These are phyloP conservation scores for Cyrtorhinus lividipennis DNA, from an alignment of 1,140 invertebrate genomes.

Conservation along the genomic window DNA sequence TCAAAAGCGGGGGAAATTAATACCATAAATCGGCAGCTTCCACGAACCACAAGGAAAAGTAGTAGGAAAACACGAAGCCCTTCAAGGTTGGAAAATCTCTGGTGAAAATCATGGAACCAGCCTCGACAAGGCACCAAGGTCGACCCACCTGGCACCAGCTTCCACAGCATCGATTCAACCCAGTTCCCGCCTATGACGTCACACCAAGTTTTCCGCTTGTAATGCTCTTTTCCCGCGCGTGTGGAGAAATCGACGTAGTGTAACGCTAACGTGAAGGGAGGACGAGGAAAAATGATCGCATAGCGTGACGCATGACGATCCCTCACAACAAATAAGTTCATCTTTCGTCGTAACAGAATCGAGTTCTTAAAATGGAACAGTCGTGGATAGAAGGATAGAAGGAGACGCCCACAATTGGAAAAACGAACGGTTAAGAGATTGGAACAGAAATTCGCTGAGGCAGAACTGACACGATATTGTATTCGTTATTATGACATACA, in stretches of 20 bases:
- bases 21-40: too few species aligned
- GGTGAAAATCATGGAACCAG: background rate
- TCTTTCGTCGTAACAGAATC: too few species aligned
- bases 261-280: too few species aligned
- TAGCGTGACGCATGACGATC: background rate
- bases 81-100: background rate
- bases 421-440: too few species aligned
- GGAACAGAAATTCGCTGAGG: too few species aligned
- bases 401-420: too few species aligned
- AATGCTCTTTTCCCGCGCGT: background rate
- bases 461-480: too few species aligned
- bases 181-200: background rate
- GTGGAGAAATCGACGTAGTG: background rate
- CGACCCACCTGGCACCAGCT: background rate
- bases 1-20: too few species aligned
- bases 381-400: too few species aligned
- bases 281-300: background rate
- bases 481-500: too few species aligned
- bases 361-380: too few species aligned
- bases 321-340: too few species aligned
- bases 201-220: background rate
- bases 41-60: background rate
- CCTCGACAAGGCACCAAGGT: background rate
- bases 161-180: background rate
- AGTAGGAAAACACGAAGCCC: background rate